These are phyloP conservation scores for Motacilla tschutschensis DNA, from an alignment of 2,113 vertebrate genomes.

Conservation along the genomic window DNA sequence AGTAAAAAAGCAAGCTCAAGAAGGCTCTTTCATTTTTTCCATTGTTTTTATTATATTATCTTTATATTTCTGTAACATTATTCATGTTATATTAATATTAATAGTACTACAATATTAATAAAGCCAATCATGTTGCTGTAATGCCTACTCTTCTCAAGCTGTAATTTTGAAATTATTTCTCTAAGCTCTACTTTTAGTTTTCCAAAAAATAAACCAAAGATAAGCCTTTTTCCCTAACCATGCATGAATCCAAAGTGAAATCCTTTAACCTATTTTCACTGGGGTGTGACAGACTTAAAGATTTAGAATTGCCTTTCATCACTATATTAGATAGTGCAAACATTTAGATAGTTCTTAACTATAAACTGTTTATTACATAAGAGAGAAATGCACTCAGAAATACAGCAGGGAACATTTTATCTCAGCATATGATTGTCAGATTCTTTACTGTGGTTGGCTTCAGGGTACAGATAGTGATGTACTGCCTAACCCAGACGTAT, in stretches of 20 bases:
- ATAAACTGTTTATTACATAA: slow-evolving; percentile 62
- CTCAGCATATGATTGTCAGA: slow-evolving; percentile 9
- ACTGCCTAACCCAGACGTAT: slow-evolving; percentile 46
- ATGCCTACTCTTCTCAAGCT: neutral
- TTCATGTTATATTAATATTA: neutral
- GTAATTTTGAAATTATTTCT: neutral
- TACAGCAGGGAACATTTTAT: slow-evolving; percentile 47
- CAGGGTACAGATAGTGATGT: slow-evolving; percentile 42
- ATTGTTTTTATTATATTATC: neutral
- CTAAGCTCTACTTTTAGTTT: neutral
- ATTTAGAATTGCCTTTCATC: slow-evolving; percentile 51
- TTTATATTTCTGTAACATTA: neutral
- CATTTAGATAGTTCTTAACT: slow-evolving; percentile 44
- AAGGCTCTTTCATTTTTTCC: neutral
- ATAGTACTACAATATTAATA: neutral
- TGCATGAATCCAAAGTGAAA: slow-evolving; percentile 11
- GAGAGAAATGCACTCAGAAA: slow-evolving; percentile 58
- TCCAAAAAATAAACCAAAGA: slow-evolving; percentile 12
- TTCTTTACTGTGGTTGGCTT: slow-evolving; percentile 28
- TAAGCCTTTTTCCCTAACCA: slow-evolving; percentile 12
- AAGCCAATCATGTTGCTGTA: neutral
- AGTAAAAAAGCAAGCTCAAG: neutral
- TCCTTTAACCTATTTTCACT: slow-evolving; percentile 24
- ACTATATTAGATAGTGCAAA: slow-evolving; percentile 46
- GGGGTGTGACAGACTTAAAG: slow-evolving; percentile 15